Evolutionary conservation across 2,797 vertebrate genomes (phyloP).

Genomic region (Eremophila alpestris): DNA sequence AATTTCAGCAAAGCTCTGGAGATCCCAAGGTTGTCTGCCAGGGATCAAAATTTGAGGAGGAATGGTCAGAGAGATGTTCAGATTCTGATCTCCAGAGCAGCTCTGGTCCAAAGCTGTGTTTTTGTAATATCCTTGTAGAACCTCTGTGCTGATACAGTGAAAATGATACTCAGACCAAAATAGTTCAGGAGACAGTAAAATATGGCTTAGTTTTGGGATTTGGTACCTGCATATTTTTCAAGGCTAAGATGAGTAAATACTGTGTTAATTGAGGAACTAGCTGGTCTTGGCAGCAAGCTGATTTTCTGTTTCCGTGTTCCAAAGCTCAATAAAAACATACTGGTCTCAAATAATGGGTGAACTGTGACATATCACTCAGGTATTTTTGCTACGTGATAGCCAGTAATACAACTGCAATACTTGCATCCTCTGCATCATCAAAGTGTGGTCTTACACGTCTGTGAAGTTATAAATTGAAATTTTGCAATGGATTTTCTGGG

Average conservation of each 20-base stretch:
- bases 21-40: neutral
- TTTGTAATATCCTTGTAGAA: neutral
- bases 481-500: neutral
- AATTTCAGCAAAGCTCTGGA: neutral
- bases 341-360: neutral
- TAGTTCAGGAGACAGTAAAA: neutral
- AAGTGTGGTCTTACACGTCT: neutral
- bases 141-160: neutral
- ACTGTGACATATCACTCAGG: neutral
- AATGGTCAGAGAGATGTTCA: neutral
- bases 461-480: neutral
- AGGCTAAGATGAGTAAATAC: neutral
- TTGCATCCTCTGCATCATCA: neutral
- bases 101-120: fast-evolving
- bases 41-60: neutral
- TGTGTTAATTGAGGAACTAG: neutral
- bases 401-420: neutral
- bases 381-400: neutral
- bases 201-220: neutral
- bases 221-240: neutral
- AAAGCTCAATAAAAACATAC: neutral
- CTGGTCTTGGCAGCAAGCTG: neutral
- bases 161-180: neutral
- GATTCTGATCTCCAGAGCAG: neutral
- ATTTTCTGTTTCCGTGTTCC: neutral